phyloP scores from a whole-genome alignment of 2,888 invertebrate species.

The Brachypalpus laphriformis region DNA sequence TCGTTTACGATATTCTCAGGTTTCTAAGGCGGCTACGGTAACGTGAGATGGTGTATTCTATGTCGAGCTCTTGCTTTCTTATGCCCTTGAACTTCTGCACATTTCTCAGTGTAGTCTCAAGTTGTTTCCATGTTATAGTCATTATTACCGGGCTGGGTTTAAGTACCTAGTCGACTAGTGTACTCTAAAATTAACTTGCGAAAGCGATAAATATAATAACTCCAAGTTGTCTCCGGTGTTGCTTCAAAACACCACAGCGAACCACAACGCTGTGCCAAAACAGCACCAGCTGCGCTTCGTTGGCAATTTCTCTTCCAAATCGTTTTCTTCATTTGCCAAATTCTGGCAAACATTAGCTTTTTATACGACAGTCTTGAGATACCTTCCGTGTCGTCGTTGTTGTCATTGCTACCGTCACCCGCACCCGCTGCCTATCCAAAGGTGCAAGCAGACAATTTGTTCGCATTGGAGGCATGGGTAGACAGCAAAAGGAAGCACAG shows the following conservation, averaged over 20 bases:
- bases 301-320: constrained; percentile 63
- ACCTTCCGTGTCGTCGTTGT: neutral
- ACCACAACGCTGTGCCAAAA: constrained; percentile 36
- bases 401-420: constrained; percentile 24
- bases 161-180: constrained; percentile 14
- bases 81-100: neutral
- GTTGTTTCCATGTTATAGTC: constrained; percentile 8
- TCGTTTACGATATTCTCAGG: no score
- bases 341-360: constrained; percentile 50
- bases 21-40: no score
- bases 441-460: constrained; percentile 39
- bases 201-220: constrained; percentile 28
- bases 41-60: neutral
- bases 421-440: constrained; percentile 32
- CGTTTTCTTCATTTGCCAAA: constrained; percentile 52
- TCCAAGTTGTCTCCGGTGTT: neutral
- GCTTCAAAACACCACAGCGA: neutral
- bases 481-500: constrained; percentile 15
- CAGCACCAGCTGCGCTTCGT: constrained; percentile 45
- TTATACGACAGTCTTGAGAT: constrained; percentile 34
- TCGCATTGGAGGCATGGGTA: constrained; percentile 3
- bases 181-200: constrained; percentile 23
- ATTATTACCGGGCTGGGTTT: constrained; percentile 15
- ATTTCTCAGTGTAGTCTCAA: neutral
- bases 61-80: neutral